Conservation (phyloP, 2,888 invertebrate species). For the Drosophila kuntzei region DNA sequence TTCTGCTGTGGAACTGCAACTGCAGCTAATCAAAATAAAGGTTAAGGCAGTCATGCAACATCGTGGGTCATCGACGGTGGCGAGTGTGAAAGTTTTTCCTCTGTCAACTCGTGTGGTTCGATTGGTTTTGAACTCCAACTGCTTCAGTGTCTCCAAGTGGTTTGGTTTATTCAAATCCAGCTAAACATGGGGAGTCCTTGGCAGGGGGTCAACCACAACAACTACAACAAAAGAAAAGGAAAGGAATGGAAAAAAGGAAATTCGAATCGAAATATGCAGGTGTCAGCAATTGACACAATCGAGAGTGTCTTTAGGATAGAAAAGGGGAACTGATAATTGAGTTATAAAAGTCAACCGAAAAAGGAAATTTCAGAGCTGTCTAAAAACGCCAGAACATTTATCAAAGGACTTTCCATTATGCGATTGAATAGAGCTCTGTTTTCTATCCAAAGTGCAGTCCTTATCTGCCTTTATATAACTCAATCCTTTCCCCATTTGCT, state of each 20-base stretch:
- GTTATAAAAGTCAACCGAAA: constrained; percentile 15
- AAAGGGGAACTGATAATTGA: constrained; percentile 14
- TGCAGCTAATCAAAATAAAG: constrained; percentile 70
- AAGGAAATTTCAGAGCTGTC: neutral
- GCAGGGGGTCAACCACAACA: constrained; percentile 33
- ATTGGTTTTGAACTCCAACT: constrained; percentile 32
- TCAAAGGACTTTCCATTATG: constrained; percentile 7
- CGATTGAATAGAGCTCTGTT: constrained; percentile 10
- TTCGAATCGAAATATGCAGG: constrained; percentile 30
- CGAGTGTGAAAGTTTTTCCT: constrained; percentile 58
- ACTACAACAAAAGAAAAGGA: too few species aligned
- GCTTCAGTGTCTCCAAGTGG: constrained; percentile 15
- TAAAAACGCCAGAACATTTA: neutral
- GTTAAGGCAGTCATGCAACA: constrained; percentile 40
- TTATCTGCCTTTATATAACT: neutral
- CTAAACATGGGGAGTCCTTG: constrained; percentile 33
- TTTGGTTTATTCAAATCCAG: constrained; percentile 57
- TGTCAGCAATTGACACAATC: constrained; percentile 57
- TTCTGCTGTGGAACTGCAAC: constrained; percentile 14
- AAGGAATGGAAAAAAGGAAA: neutral
- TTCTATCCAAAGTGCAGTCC: neutral
- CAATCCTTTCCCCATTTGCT: neutral
- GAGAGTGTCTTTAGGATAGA: constrained; percentile 9
- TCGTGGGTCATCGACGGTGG: constrained; percentile 22
- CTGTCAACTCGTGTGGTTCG: constrained; percentile 49